Conservation (phyloP, 2,113 vertebrate genomes). For the Pterophyllum scalare region DNA sequence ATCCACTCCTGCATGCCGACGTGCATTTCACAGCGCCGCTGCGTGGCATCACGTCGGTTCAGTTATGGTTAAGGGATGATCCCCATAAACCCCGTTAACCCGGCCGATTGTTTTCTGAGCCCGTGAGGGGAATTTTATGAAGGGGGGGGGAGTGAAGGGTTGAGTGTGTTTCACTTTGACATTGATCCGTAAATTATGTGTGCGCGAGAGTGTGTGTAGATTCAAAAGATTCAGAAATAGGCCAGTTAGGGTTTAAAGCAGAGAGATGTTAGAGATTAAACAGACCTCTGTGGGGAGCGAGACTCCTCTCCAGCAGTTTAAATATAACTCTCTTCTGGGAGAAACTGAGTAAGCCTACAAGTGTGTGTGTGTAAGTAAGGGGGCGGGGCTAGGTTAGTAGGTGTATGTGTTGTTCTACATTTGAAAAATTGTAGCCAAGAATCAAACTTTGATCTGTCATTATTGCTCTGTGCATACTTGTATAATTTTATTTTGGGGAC, state of each 20-base stretch:
- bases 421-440: conserved; percentile 32
- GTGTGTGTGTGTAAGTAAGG: conserved; percentile 23
- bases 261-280: conserved; percentile 79
- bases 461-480: conserved; percentile 1
- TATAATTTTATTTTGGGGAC: not conserved
- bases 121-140: not conserved
- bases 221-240: conserved; percentile 65
- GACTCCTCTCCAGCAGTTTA: conserved; percentile 74
- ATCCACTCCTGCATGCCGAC: conserved; percentile 64
- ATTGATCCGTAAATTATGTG: conserved; percentile 16
- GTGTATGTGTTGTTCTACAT: conserved; percentile 36
- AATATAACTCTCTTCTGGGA: conserved; percentile 77
- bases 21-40: conserved; percentile 53
- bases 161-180: conserved; percentile 21
- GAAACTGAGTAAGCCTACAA: conserved; percentile 45
- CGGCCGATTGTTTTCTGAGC: conserved; percentile 25
- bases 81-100: conserved; percentile 53
- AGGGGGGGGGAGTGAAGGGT: too few species aligned
- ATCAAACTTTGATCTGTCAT: conserved; percentile 20
- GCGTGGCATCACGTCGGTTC: conserved; percentile 26
- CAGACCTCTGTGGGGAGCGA: conserved; percentile 74
- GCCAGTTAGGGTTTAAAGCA: conserved; percentile 77
- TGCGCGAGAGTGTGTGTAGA: conserved; percentile 18
- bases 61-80: conserved; percentile 54
- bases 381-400: conserved; percentile 11